Evolutionary conservation across 2,888 invertebrate genomes (phyloP).

Genomic region (Drosophila niveifrons): DNA sequence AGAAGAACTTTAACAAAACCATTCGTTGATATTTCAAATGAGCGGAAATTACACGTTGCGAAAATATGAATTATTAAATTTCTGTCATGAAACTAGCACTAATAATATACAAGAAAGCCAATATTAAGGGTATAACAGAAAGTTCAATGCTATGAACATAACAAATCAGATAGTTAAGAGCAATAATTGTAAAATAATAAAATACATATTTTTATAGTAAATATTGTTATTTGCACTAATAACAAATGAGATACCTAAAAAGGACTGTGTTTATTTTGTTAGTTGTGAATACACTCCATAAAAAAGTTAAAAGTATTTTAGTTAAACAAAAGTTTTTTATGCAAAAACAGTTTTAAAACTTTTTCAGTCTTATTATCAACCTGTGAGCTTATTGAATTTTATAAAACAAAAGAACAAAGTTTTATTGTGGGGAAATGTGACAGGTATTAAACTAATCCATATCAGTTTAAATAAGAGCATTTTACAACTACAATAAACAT

Average conservation of each 20-base stretch:
- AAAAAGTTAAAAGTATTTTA: not conserved
- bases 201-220: no score
- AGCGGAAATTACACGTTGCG: constrained; percentile 69
- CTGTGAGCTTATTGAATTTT: constrained; percentile 10
- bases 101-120: constrained; percentile 37
- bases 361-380: constrained; percentile 32
- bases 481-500: not conserved
- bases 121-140: not conserved
- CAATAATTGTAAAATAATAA: no score
- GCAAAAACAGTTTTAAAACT: constrained; percentile 8
- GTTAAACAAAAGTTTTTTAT: not conserved
- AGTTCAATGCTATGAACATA: not conserved
- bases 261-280: no score
- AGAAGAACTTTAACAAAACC: constrained; percentile 16
- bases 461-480: not conserved
- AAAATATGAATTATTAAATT: constrained; percentile 66
- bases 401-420: not conserved
- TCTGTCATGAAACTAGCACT: constrained; percentile 56
- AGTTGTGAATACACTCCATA: not conserved
- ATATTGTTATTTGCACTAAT: no score
- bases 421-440: constrained; percentile 15
- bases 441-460: constrained; percentile 1
- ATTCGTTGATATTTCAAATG: constrained; percentile 59
- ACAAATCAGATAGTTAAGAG: no score
- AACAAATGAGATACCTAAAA: no score